A percentile compares a stretch with the other conserved stretches of the same genome.
Conservation (phyloP, 2,113 vertebrate genomes). For the Planiliza haematocheilus region DNA sequence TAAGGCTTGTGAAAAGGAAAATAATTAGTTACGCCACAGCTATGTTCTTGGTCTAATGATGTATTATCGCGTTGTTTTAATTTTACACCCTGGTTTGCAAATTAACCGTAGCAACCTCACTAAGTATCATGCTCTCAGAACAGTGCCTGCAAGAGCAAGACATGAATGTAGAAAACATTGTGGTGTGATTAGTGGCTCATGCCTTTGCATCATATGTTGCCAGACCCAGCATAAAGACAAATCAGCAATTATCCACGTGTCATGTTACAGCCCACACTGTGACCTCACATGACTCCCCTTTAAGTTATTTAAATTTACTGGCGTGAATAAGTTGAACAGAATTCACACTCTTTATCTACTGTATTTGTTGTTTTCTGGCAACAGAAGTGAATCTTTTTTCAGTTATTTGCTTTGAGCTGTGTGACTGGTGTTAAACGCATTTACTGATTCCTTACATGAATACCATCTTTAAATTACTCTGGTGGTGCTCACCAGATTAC, state of each 20-base stretch:
- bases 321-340: background rate
- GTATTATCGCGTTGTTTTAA: background rate
- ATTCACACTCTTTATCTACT: too few relatives aligned
- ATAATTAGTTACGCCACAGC: background rate
- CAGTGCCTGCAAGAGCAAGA: background rate
- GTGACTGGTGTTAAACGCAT: too few relatives aligned
- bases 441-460: too few relatives aligned
- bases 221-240: background rate
- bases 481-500: too few relatives aligned
- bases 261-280: conserved; percentile 6
- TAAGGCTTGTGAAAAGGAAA: background rate
- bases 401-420: too few relatives aligned
- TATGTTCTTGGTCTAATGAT: conserved; percentile 9
- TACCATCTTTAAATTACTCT: too few relatives aligned
- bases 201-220: background rate
- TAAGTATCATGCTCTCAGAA: background rate
- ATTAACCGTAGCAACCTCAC: background rate
- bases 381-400: background rate
- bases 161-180: background rate
- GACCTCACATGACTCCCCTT: conserved; percentile 18
- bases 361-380: background rate
- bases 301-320: background rate
- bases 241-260: background rate
- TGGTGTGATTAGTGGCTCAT: background rate
- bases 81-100: conserved; percentile 19